These are phyloP conservation scores for Puffinus mauretanicus DNA, from an alignment of 2,113 vertebrate genomes.

Conservation along the genomic window DNA sequence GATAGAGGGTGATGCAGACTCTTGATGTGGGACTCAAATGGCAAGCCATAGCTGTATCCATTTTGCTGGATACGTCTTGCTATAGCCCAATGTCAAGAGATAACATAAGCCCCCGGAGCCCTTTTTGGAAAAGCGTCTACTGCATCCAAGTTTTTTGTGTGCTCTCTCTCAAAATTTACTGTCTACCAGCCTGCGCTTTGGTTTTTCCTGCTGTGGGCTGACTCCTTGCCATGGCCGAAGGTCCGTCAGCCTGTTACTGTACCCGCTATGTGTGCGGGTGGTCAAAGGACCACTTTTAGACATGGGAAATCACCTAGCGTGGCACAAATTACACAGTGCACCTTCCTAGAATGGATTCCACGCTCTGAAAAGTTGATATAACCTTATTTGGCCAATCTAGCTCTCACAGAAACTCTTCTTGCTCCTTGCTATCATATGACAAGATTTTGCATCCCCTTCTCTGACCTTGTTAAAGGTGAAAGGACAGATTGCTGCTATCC, in stretches of 20 bases:
- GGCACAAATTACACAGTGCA: neutral
- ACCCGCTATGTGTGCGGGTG: rapidly evolving
- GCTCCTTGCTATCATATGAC: neutral
- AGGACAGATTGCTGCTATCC: neutral
- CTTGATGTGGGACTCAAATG: slow-evolving; percentile 12
- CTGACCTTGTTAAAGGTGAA: neutral
- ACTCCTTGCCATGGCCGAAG: neutral
- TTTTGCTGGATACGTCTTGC: neutral
- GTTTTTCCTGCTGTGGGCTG: neutral
- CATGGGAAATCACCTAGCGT: neutral
- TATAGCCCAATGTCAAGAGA: neutral
- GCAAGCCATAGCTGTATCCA: neutral
- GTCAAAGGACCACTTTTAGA: neutral
- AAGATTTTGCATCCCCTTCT: neutral
- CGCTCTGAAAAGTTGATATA: neutral
- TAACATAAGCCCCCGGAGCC: neutral
- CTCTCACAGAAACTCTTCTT: neutral
- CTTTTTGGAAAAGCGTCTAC: neutral
- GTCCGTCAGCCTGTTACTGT: neutral
- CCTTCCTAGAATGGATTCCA: neutral
- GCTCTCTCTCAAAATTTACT: neutral
- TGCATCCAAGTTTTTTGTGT: neutral
- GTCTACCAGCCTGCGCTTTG: neutral
- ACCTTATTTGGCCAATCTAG: neutral
- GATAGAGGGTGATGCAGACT: neutral